Conservation (phyloP, 2,888 invertebrate genomes). For the Mythimna albipuncta region DNA sequence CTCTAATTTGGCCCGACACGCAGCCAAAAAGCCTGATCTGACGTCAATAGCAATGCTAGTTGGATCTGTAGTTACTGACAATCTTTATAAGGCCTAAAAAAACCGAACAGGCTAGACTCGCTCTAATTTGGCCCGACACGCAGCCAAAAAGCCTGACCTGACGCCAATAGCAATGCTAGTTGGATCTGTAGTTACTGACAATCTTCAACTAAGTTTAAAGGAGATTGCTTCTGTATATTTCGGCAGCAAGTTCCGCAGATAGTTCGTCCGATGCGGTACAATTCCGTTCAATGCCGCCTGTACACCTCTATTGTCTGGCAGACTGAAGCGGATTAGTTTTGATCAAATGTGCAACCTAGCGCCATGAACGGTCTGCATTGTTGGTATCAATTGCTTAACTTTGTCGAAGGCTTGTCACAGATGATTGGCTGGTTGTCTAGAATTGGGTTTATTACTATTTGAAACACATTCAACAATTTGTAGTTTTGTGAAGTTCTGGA, state of each 20-base stretch:
- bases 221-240: constrained; percentile 7
- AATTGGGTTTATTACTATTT: neutral
- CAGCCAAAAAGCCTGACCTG: too few relatives aligned
- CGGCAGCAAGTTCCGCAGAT: neutral
- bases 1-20: too few relatives aligned
- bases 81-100: neutral
- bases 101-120: too few relatives aligned
- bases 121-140: too few relatives aligned
- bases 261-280: constrained; percentile 5
- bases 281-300: neutral
- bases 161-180: neutral
- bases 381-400: neutral
- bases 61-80: neutral
- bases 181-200: neutral
- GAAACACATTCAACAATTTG: neutral
- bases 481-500: neutral
- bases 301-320: constrained; percentile 5
- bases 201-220: neutral
- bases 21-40: too few relatives aligned
- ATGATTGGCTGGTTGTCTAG: neutral
- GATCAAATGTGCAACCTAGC: constrained; percentile 6
- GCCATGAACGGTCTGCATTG: neutral
- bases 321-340: neutral
- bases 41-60: neutral
- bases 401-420: neutral